Conservation (phyloP, 2,113 vertebrate species). For the Siniperca chuatsi region DNA sequence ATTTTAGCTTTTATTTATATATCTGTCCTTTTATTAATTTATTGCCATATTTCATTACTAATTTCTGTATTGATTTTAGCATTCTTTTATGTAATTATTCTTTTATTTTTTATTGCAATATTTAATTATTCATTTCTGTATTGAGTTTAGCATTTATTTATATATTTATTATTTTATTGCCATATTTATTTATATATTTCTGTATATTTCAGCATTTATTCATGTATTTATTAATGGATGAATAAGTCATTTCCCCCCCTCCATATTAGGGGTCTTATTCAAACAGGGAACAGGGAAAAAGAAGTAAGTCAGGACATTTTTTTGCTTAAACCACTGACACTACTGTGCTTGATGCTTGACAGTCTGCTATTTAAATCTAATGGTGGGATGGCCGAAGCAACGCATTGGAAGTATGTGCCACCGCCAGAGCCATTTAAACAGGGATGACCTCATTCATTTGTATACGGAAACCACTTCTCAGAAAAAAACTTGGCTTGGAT, state of each 20-base stretch:
- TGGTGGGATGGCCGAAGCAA: background rate
- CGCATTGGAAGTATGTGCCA: slow-evolving; percentile 1
- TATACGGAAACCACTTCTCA: slow-evolving; percentile 39
- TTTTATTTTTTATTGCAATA: background rate
- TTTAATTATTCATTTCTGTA: too few species aligned
- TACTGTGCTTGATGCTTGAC: background rate
- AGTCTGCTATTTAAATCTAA: slow-evolving; percentile 20
- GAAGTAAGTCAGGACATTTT: background rate
- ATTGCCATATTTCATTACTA: too few species aligned
- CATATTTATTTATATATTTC: background rate
- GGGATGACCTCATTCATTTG: slow-evolving; percentile 48
- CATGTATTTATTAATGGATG: background rate
- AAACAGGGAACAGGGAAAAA: background rate
- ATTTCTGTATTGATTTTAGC: background rate
- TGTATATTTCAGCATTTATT: background rate
- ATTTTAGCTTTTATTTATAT: background rate
- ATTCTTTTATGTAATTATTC: background rate
- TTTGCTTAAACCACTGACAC: background rate
- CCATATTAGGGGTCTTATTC: background rate
- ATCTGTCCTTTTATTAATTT: background rate
- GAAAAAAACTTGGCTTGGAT: slow-evolving; percentile 11
- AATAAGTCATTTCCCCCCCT: background rate
- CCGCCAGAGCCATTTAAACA: slow-evolving; percentile 34
- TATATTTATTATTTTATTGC: background rate
- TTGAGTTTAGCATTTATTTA: background rate